Conservation (phyloP, 2,888 invertebrate species). For the Eristalis tenax region DNA sequence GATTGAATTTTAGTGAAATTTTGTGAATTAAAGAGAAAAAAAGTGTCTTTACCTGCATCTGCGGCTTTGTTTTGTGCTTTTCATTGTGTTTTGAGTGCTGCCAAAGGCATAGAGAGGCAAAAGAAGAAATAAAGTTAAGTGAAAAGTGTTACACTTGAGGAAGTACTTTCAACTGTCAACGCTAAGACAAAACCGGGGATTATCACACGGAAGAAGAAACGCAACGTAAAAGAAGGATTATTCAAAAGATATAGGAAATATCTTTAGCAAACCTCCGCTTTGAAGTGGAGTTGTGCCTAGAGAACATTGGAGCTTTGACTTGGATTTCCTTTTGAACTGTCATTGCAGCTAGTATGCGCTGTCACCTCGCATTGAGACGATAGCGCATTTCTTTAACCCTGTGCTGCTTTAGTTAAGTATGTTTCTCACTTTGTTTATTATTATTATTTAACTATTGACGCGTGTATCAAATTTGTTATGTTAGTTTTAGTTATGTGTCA, state of each 20-base stretch:
- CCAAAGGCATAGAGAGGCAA: slow-evolving; percentile 19
- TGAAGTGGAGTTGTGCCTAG: neutral
- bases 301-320: neutral
- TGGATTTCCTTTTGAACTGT: neutral
- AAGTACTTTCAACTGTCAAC: neutral
- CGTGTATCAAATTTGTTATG: too few species aligned
- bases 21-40: slow-evolving; percentile 1
- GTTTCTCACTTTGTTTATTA: slow-evolving; percentile 20
- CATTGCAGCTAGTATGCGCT: slow-evolving; percentile 7
- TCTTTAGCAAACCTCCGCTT: slow-evolving; percentile 14
- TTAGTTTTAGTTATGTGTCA: neutral
- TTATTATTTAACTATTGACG: too few species aligned
- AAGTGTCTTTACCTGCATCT: slow-evolving; percentile 1
- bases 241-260: slow-evolving; percentile 14
- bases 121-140: slow-evolving; percentile 1
- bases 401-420: slow-evolving; percentile 60
- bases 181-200: neutral
- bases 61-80: slow-evolving; percentile 13
- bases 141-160: slow-evolving; percentile 1
- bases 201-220: neutral
- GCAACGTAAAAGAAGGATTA: neutral
- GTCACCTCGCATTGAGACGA: slow-evolving; percentile 38
- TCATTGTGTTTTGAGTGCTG: slow-evolving; percentile 40
- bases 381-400: slow-evolving; percentile 42
- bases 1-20: slow-evolving; percentile 22